Conservation (phyloP, 2,888 invertebrate species). For the Eilema caniola region DNA sequence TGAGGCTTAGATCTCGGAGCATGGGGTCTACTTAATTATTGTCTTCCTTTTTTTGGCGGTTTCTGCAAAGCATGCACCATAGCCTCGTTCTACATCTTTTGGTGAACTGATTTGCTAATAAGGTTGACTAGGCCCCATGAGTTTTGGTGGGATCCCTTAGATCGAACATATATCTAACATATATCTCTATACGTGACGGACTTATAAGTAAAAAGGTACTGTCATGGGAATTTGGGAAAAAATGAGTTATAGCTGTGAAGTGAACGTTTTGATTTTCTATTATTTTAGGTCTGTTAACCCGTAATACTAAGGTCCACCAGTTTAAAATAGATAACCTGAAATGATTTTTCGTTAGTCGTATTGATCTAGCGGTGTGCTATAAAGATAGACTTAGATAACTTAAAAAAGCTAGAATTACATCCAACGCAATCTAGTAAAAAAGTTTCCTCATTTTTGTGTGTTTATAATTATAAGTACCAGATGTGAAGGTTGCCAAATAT, state of each 20-base stretch:
- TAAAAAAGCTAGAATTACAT: neutral
- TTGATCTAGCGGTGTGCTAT: neutral
- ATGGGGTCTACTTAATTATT: neutral
- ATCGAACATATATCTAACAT: no score
- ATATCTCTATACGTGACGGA: neutral
- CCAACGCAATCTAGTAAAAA: neutral
- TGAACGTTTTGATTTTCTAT: neutral
- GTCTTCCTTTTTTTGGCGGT: neutral
- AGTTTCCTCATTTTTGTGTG: neutral
- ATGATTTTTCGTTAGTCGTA: neutral
- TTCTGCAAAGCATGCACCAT: no score
- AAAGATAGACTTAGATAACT: neutral
- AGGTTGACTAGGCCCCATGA: no score
- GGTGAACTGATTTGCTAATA: no score
- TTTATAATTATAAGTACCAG: neutral
- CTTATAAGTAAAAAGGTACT: neutral
- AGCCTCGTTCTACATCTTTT: no score
- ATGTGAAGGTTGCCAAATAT: conserved; percentile 4
- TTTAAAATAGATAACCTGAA: neutral
- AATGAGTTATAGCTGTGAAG: neutral
- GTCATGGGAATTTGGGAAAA: neutral
- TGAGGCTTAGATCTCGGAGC: neutral
- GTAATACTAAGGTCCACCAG: neutral
- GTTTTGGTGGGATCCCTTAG: no score
- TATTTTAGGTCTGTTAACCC: neutral